Conservation (phyloP, 2,113 vertebrate species). For the Phasianus colchicus region DNA sequence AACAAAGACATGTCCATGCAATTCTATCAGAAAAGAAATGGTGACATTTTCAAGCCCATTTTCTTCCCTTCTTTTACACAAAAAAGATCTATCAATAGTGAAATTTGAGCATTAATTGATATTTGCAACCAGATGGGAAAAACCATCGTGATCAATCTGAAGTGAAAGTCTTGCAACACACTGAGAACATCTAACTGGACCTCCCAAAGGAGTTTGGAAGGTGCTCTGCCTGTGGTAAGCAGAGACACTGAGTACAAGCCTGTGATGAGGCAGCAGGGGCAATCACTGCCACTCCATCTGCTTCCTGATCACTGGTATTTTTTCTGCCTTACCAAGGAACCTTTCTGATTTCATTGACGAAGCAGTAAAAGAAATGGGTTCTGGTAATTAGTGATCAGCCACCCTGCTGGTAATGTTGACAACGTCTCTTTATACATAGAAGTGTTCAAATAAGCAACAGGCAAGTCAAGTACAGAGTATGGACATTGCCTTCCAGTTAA, state of each 20-base stretch:
- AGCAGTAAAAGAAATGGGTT: not conserved
- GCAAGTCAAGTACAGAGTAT: fast-evolving
- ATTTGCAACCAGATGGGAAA: not conserved
- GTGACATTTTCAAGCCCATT: not conserved
- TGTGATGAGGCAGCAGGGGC: not conserved
- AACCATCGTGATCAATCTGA: not conserved
- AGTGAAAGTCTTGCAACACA: not conserved
- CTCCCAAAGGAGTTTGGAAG: not conserved
- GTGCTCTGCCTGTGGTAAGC: not conserved
- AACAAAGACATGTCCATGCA: not conserved
- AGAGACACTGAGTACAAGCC: not conserved
- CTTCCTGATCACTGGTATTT: not conserved
- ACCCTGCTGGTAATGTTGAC: not conserved
- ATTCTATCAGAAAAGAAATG: not conserved
- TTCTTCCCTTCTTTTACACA: not conserved
- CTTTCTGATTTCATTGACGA: not conserved
- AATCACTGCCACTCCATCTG: not conserved
- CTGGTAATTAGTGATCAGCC: not conserved
- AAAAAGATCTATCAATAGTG: not conserved
- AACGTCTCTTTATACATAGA: not conserved
- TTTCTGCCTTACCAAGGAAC: not conserved
- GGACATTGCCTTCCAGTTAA: not conserved
- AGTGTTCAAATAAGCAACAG: fast-evolving
- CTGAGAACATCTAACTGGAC: not conserved
- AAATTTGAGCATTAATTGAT: not conserved